These are phyloP conservation scores for Campodea augens DNA, from an alignment of 1,140 invertebrate species.

Conservation along the genomic window DNA sequence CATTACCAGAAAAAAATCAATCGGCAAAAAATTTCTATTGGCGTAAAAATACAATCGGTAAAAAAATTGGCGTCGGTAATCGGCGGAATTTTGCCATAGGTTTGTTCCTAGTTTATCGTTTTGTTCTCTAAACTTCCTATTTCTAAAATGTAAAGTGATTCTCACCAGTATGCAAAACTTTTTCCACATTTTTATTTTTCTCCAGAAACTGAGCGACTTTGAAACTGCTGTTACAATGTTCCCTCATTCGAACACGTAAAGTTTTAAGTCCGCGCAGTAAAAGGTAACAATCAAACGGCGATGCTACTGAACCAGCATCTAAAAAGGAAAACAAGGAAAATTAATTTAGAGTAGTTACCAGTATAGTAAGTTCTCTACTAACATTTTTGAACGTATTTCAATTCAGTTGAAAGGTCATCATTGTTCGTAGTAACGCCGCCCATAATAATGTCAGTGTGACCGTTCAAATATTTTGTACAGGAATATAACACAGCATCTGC, in stretches of 20 bases:
- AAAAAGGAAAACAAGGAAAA: constrained; percentile 22
- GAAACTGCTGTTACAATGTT: constrained; percentile 36
- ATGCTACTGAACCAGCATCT: constrained; percentile 35
- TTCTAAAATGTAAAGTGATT: too few relatives aligned
- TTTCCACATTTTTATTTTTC: constrained; percentile 30
- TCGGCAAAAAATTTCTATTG: too few relatives aligned
- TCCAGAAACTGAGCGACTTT: constrained; percentile 38
- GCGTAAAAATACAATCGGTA: too few relatives aligned
- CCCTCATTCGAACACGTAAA: constrained; percentile 35
- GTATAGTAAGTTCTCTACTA: constrained; percentile 8
- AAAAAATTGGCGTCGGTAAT: too few relatives aligned
- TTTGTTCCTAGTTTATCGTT: too few relatives aligned
- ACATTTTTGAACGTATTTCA: constrained; percentile 39
- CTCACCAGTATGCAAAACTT: constrained; percentile 39
- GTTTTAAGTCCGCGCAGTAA: constrained; percentile 43
- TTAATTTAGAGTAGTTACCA: background rate
- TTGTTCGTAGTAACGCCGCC: constrained; percentile 31
- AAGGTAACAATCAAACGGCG: constrained; percentile 44
- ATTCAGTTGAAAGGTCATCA: constrained; percentile 26
- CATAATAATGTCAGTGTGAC: constrained; percentile 47
- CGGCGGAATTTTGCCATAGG: too few relatives aligned
- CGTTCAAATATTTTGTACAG: constrained; percentile 49
- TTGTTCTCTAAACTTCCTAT: too few relatives aligned
- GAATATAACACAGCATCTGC: constrained; percentile 45
- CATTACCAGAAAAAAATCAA: too few relatives aligned